Percentiles rank a stretch among this genome's conserved stretches.
phyloP scores from a whole-genome alignment of 1,140 invertebrate species.

The Lanistes nyassanus region DNA sequence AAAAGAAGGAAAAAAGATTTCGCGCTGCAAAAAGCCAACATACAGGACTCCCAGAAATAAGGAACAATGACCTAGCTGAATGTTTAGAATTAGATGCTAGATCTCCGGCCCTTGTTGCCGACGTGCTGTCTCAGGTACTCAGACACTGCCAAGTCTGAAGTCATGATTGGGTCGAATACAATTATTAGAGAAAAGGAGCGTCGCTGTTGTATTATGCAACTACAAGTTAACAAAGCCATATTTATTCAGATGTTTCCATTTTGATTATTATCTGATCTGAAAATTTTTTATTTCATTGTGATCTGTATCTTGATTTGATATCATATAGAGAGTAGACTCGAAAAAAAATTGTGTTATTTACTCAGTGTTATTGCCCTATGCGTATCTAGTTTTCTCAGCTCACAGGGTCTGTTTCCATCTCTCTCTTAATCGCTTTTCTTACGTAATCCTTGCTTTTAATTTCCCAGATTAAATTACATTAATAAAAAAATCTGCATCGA shows the following conservation, averaged over 20 bases:
- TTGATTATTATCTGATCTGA: background rate
- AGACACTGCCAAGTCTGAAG: background rate
- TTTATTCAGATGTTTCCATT: background rate
- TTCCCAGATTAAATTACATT: too few species aligned
- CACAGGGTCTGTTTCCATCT: too few species aligned
- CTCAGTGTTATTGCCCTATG: too few species aligned
- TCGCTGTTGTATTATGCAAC: background rate
- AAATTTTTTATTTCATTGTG: background rate
- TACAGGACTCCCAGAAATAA: constrained; percentile 33
- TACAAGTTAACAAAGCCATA: background rate
- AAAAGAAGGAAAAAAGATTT: constrained; percentile 39
- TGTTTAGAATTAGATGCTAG: background rate
- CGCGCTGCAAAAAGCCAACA: constrained; percentile 30
- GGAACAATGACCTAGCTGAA: constrained; percentile 10
- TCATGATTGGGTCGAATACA: background rate
- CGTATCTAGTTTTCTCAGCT: too few species aligned
- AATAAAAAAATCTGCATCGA: too few species aligned
- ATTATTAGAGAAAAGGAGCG: background rate
- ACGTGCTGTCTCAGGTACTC: constrained; percentile 24
- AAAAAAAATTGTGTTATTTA: too few species aligned
- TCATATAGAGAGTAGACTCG: too few species aligned
- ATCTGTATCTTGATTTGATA: background rate
- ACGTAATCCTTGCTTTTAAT: too few species aligned
- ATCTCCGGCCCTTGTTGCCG: background rate
- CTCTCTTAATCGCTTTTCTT: too few species aligned